phyloP scores from a whole-genome alignment of 2,797 vertebrate species.

The Zenarchopterus dispar region DNA sequence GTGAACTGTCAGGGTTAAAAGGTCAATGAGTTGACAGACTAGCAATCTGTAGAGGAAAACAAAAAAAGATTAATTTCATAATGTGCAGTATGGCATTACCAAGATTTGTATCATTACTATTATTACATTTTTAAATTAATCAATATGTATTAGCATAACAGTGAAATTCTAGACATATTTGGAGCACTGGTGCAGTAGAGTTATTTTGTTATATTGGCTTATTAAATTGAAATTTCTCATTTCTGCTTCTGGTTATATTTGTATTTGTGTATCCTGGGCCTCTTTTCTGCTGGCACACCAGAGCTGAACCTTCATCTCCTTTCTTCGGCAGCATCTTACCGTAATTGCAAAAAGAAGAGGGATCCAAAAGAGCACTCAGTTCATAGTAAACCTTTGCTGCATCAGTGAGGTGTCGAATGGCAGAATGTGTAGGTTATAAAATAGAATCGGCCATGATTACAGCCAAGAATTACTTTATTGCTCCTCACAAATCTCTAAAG shows the following conservation, averaged over 20 bases:
- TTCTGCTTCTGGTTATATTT: conserved; percentile 17
- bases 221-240: conserved; percentile 9
- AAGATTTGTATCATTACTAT: no score
- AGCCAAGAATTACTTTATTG: conserved; percentile 57
- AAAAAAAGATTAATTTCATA: no score
- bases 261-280: conserved; percentile 22
- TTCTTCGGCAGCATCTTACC: conserved; percentile 15
- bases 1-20: no score
- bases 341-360: conserved; percentile 47
- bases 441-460: conserved; percentile 55
- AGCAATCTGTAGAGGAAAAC: no score
- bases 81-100: no score
- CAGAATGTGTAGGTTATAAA: conserved; percentile 65
- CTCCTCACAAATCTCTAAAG: conserved; percentile 74
- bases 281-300: conserved; percentile 5
- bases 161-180: no score
- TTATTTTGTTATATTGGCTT: conserved; percentile 20
- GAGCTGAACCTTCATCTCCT: conserved; percentile 15
- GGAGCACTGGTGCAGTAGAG: no score
- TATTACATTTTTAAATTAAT: no score
- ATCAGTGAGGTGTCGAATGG: conserved; percentile 43
- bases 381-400: conserved; percentile 60
- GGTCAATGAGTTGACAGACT: no score
- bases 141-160: no score
- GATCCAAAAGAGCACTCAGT: conserved; percentile 25